A percentile compares a stretch with the other conserved stretches of the same genome.
phyloP scores from a whole-genome alignment of 1,140 invertebrate species.

The Hycleus phaleratus region DNA sequence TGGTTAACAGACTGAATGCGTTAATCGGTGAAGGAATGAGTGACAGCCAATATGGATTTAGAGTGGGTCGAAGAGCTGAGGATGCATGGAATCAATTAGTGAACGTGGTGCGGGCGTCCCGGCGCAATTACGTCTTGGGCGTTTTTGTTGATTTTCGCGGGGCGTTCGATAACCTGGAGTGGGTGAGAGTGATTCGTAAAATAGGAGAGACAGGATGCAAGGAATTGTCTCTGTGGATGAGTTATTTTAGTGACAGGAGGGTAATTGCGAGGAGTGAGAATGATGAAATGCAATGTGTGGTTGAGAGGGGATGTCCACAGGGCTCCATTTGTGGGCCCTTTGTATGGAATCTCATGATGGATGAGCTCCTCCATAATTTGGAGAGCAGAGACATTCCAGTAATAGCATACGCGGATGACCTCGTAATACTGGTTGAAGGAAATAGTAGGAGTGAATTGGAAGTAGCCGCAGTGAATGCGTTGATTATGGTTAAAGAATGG shows the following conservation, averaged over 20 bases:
- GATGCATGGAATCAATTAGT: constrained; percentile 24
- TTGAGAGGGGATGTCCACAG: constrained; percentile 21
- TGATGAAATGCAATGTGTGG: too few species aligned
- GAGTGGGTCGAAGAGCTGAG: constrained; percentile 30
- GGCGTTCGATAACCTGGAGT: constrained; percentile 41
- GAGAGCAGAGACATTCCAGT: not conserved
- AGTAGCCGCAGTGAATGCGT: not conserved
- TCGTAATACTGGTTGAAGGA: not conserved
- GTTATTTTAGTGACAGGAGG: constrained; percentile 2
- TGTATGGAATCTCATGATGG: constrained; percentile 20
- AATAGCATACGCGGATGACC: not conserved
- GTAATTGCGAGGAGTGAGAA: not conserved
- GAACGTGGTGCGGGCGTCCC: not conserved
- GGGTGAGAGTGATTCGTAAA: constrained; percentile 32
- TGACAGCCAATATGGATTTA: constrained; percentile 35
- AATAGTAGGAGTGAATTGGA: constrained; percentile 23
- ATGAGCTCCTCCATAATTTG: too few species aligned
- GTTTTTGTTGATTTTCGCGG: constrained; percentile 42
- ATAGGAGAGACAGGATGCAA: not conserved
- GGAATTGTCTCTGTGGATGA: not conserved
- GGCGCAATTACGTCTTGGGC: constrained; percentile 30
- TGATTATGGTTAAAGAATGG: too few species aligned
- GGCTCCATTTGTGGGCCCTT: constrained; percentile 22
- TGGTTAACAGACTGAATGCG: constrained; percentile 12
- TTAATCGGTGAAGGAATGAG: not conserved